Conservation (phyloP, 92 coral and sea anemone species). For the Muricea muricata region DNA sequence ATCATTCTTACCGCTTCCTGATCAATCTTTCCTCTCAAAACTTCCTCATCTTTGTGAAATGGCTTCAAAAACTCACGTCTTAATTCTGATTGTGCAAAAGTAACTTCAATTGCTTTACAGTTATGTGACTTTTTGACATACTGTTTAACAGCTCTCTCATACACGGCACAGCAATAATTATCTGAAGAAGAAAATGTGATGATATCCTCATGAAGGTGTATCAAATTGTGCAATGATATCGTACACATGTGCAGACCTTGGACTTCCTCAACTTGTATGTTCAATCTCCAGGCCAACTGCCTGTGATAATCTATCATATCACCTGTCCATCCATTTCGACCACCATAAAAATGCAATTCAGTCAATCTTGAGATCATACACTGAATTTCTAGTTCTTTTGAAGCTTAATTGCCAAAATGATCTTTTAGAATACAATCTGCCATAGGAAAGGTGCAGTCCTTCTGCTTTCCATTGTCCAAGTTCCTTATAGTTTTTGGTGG, state of each 20-base stretch:
- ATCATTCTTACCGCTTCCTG: too few species aligned
- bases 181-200: conserved; percentile 68
- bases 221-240: conserved; percentile 71
- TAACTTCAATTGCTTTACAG: conserved; percentile 64
- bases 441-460: conserved; percentile 57
- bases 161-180: conserved; percentile 78
- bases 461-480: conserved; percentile 68
- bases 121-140: conserved; percentile 67
- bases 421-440: conserved; percentile 55
- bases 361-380: conserved; percentile 70
- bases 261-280: conserved; percentile 68
- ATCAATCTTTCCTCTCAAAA: too few species aligned
- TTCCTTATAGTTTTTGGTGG: conserved; percentile 54
- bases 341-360: conserved; percentile 74
- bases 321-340: conserved; percentile 74
- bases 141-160: conserved; percentile 73
- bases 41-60: too few species aligned
- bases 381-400: conserved; percentile 60
- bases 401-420: too few species aligned
- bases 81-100: conserved; percentile 71
- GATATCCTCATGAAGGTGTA: conserved; percentile 75
- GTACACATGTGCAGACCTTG: conserved; percentile 80
- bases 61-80: conserved; percentile 62
- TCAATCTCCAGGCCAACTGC: conserved; percentile 69
- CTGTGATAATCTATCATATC: conserved; percentile 55